Base-by-base conservation (phyloP, 2,797 vertebrate genomes). In the Tolypeutes matacus region DNA sequence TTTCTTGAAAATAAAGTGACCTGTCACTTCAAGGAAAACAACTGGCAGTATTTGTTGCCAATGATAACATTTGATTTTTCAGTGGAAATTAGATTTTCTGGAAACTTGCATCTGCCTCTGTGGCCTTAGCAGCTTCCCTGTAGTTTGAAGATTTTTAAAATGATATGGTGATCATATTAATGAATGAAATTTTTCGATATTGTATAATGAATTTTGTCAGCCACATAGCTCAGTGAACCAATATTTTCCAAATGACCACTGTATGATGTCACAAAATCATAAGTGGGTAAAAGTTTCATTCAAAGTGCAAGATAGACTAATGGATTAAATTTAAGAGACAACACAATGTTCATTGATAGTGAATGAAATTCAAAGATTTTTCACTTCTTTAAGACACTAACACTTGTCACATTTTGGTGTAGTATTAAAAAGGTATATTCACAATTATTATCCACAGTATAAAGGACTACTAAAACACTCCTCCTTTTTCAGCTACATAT, bases 301-400 rank as follows among this genome's bases (percentile, higher is more conserved):
- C 49, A 11, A 62, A 58, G 39, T 18, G 0, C 21, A 42, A 65
- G 51, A 12, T 11, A 34, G 51, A 20, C 29, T 75, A 29, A 18
- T 4, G 5, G 12, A 3, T 36, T 46, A 77, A 36, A 8, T 46
- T 27, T 34, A 67, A 87, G 65, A 42, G 69, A 20, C 18, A 4
- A 4, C 18, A 5, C 1, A 3, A 7, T 11, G 6, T n/a, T 60
- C 12, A 3, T 0, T 2, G 31, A 27, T 4, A 2, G 6, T 56
- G 7, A 21, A 20, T 56, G 18, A 56, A 18, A 56, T 56, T 56
- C 18, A 56, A 56, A 56, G 53, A 20, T 39, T 56, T 18, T 0
- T 29, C 20, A 8, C 7, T 18, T 42, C 31, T 51, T 11, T 7
- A n/a, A 42, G 53, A 20, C 2, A 4, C 10, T 27, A 36, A 58